These are phyloP conservation scores for Hucho hucho DNA, from an alignment of 2,113 vertebrate species.

Conservation along the genomic window DNA sequence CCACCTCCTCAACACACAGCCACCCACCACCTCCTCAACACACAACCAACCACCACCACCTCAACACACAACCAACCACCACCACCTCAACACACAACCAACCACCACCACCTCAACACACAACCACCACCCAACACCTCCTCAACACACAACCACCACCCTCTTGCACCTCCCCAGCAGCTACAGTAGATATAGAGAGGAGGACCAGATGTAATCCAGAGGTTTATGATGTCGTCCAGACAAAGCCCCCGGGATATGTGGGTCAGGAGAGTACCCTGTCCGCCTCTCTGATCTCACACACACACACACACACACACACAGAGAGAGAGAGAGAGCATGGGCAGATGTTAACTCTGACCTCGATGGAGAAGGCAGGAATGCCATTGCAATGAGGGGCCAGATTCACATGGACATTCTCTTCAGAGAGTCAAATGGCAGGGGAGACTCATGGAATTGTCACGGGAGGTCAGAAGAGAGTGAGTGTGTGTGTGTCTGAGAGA, in stretches of 20 bases:
- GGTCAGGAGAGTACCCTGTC: background rate
- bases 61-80: background rate
- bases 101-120: background rate
- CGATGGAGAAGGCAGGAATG: slow-evolving; percentile 13
- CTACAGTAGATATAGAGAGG: too few species aligned
- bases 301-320: slow-evolving; percentile 1
- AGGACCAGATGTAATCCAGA: background rate
- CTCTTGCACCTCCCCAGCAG: too few species aligned
- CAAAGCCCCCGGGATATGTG: background rate
- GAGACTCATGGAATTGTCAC: background rate
- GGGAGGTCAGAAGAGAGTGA: background rate
- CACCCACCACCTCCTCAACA: too few species aligned
- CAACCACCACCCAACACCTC: background rate
- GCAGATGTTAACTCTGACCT: slow-evolving; percentile 33
- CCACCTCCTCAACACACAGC: too few species aligned
- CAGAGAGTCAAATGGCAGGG: background rate
- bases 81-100: too few species aligned
- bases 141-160: background rate
- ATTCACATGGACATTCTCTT: background rate
- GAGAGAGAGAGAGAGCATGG: background rate
- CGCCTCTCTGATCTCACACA: background rate
- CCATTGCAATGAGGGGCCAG: background rate
- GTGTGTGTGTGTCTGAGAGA: background rate
- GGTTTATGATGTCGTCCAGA: background rate
- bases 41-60: too few species aligned